Base-by-base conservation (phyloP, 2,888 invertebrate species). In the Synanthedon myopaeformis region DNA sequence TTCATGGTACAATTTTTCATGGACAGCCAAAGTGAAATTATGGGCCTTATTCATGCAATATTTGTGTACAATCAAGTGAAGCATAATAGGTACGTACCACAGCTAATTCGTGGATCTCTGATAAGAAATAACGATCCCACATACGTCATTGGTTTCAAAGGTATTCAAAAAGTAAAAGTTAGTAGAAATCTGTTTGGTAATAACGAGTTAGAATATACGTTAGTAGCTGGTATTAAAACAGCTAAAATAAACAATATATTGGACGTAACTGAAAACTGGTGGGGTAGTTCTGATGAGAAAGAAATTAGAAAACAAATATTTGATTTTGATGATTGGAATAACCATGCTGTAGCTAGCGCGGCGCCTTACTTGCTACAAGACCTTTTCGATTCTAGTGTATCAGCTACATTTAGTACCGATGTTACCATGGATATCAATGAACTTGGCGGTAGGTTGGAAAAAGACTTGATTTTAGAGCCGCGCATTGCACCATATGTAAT, bases 301-400 rank as follows among this genome's bases (percentile, higher is more conserved):
- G 89, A 90, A 54, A 99, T 99, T 53, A 91, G 92, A 62, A 89
- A 91, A 52, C 90, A 92, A 70, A 97, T 99, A 66, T 98, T 99
- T 73, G 99, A 99, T 81, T 98, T 99, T 79, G 98, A 99, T 74
- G 98, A 99, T 74, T 99, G 99, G 99, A 99, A 99, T 75, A 96
- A 97, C 77, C 97, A 96, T 75, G 98, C 98, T 0, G 91, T 98
- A 53, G 98, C 98, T 0, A 90, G 93, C 12, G 99, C 94, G 76
- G 90, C 93, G 54, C 99, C 99, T 0, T 99, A 92, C 76, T 89
- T 98, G 55, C 90, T 93, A 0, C 92, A 92, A 70, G 92, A 95
- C 60, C 89, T 90, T 52, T 91, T 95, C 65, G 93, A 94, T 59
- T 90, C 94, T 0, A 94, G 94, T 62, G 88, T 94, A 35, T 95